Evolutionary conservation across 2,888 invertebrate genomes (phyloP), one percentile per base, ranked within the genome.

Genomic region (Sycophila texana): DNA sequence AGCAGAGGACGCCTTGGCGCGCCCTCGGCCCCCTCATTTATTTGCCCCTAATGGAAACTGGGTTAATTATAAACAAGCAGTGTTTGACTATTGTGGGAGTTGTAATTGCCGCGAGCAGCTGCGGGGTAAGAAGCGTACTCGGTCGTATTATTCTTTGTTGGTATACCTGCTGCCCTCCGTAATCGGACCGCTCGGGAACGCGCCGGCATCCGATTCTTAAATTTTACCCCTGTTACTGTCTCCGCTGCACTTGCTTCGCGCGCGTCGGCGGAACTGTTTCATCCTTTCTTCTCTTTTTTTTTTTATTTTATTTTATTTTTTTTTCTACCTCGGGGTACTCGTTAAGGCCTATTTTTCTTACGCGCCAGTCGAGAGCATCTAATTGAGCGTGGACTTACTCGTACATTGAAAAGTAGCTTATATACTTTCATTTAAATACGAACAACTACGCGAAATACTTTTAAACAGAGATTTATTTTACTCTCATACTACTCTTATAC

Each of bases 21-120:
- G 51, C 49, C 63, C 13, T 60, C 55, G 53, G 18, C 26, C 13
- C 26, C 22, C 58, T 16, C 7, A 47, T 30, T 12, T 4, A 12
- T 20, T 12, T 1, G 22, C 18, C 39, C 47, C 39, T 39, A 22
- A 16, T 58, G 70, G 39, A 22, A 70, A 79, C 68, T 57, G 57
- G 81, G 72, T 79, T 81, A 79, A 81, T 81, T 81, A 76, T 78
- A 78, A 81, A 81, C 71, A 78, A 72, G 78, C 72, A 79, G 53
- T 66, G 67, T 75, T 79, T 72, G 75, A 71, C 75, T 71, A 71
- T 71, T 72, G 79, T 67, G 72, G 67, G 72, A 66, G 67, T 60
- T 66, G 58, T 72, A 79, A 79, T 75, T 72, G 61, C 53, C 71
- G 18, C 49, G 51, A 65, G 70, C 39, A 55, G 58, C 65, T 53